Percentiles rank a stretch among this genome's conserved stretches.
Conservation (phyloP, 2,113 vertebrate species). For the Gymnobelideus leadbeateri region DNA sequence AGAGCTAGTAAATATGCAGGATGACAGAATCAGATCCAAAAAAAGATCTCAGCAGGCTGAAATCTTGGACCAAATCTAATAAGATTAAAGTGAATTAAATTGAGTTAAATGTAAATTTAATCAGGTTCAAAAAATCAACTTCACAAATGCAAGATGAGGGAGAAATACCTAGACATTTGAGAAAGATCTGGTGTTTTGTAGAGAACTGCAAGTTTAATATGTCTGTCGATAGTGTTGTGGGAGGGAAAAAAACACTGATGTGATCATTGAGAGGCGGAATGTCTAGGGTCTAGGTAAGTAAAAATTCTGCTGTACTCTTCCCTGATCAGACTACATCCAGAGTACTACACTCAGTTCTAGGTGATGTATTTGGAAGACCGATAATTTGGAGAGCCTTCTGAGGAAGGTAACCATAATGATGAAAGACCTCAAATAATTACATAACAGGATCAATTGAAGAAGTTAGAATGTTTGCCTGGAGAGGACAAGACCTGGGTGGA, state of each 20-base stretch:
- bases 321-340: not conserved
- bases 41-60: not conserved
- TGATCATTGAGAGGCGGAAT: not conserved
- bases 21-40: not conserved
- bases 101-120: not conserved
- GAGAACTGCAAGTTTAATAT: not conserved
- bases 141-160: not conserved
- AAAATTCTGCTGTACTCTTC: not conserved
- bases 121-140: not conserved
- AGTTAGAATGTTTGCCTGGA: not conserved
- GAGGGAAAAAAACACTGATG: not conserved
- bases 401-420: not conserved
- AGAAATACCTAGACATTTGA: not conserved
- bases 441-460: not conserved
- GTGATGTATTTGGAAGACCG: not conserved
- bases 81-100: not conserved
- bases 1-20: not conserved
- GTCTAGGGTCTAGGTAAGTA: not conserved
- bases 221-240: not conserved
- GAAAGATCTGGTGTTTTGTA: not conserved
- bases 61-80: not conserved
- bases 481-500: not conserved
- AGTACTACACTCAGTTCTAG: not conserved
- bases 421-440: not conserved
- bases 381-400: not conserved